Evolutionary conservation across 2,797 vertebrate genomes (phyloP).

Genomic region (Ibycter americanus): DNA sequence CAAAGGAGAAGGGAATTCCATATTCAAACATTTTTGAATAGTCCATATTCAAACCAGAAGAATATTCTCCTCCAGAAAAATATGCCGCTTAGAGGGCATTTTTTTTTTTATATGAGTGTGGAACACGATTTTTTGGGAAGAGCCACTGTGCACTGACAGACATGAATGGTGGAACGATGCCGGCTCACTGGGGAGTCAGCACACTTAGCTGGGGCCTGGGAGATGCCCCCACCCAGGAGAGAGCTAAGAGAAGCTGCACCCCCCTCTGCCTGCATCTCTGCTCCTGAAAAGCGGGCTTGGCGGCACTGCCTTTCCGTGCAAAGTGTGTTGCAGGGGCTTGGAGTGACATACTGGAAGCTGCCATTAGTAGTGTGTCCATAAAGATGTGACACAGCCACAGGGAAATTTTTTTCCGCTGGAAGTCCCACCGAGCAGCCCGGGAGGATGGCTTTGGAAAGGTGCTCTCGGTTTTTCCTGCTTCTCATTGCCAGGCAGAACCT

Average conservation of each 20-base stretch:
- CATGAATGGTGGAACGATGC: not conserved
- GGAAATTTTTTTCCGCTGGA: not conserved
- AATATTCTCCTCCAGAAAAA: not conserved
- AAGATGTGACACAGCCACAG: not conserved
- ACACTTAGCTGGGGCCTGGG: not conserved
- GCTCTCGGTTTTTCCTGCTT: not conserved
- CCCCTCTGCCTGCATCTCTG: not conserved
- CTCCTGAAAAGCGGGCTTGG: not conserved
- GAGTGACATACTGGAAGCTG: not conserved
- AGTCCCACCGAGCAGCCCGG: not conserved
- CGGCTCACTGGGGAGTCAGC: accelerated
- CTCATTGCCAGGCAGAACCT: not conserved
- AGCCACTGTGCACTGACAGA: not conserved
- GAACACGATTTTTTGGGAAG: not conserved
- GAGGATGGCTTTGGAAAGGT: not conserved
- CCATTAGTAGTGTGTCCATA: not conserved
- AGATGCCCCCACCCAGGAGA: not conserved
- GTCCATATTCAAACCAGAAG: no score
- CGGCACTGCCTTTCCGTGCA: not conserved
- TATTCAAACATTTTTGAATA: not conserved
- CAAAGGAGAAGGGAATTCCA: not conserved
- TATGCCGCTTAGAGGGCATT: not conserved
- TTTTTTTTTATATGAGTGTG: not conserved
- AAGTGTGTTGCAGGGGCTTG: not conserved
- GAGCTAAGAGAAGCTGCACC: not conserved